Evolutionary conservation across 2,888 invertebrate species (phyloP), one percentile per base, ranked within the genome.

Genomic region (Andrena trimmerana): DNA sequence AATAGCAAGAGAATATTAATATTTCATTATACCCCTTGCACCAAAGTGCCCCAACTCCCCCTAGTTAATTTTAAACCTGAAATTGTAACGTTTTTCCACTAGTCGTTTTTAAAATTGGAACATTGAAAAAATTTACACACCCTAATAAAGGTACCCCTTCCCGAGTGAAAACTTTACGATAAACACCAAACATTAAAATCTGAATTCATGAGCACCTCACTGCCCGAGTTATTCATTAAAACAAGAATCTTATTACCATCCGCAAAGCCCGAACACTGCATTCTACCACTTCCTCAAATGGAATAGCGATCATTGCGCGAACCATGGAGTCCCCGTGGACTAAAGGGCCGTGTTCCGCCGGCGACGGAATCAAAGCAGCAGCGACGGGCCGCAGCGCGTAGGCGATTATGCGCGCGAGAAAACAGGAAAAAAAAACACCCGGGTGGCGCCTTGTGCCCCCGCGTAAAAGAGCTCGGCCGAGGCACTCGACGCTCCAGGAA

Each of bases 391-490:
- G 24, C 16, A 42, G 27, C 66, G 67, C 60, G 48, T 31, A 29
- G 36, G 62, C 76, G 78, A 81, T 73, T 76, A 74, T 31, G 57
- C 57, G 59, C 60, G 67, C 54, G 57, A 63, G 73, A 68, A 74
- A 67, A 73, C 50, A 73, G 62, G 78, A 83, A 81, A 84, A 81
- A 84, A 80, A 84, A 83, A 84, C 84, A 84, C 73, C 42, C 73
- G 77, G 76, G 72, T 87, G 88, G 87, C 88, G 87, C 88, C 83
- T 86, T 67, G 29, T 57, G 72, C 57, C 71, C 59, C 71, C 59
- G 66, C 68, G 78, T 73, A 67, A 75, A 71, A 68, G 70, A 71
- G 77, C 69, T 60, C 73, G 42, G 54, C 57, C 76, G 75, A 72
- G 69, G 48, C 77, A 65, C 63, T 72, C 70, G 78, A 78, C 78